Evolutionary conservation across 1,140 invertebrate species (phyloP).

Genomic region (Pseudomyrmex dendroicus): DNA sequence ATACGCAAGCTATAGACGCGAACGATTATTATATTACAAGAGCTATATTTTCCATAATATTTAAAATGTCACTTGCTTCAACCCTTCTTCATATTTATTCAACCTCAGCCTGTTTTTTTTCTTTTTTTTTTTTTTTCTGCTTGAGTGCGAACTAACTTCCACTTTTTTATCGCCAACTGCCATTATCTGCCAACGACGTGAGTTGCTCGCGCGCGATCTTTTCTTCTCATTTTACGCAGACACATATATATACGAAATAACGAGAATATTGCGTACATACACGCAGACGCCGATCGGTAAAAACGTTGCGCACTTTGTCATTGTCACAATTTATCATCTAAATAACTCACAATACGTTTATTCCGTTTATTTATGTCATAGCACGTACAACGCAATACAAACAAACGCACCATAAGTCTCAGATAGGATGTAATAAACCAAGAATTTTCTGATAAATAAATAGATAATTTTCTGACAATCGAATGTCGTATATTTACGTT

Average conservation of each 20-base stretch:
- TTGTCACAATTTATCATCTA: not conserved
- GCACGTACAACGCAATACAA: too few relatives aligned
- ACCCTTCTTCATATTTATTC: slow-evolving; percentile 24
- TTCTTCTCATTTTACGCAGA: slow-evolving; percentile 14
- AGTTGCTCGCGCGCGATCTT: slow-evolving; percentile 39
- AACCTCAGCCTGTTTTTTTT: not conserved
- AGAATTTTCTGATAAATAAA: too few relatives aligned
- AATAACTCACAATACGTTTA: slow-evolving; percentile 51
- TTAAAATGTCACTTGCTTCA: slow-evolving; percentile 2
- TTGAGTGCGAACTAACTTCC: slow-evolving; percentile 31
- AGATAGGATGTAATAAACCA: too few relatives aligned
- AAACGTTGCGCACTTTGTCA: slow-evolving; percentile 35
- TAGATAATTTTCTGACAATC: too few relatives aligned
- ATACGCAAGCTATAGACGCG: not conserved
- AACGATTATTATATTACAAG: not conserved
- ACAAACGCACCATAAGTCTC: too few relatives aligned
- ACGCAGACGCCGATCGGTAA: slow-evolving; percentile 4
- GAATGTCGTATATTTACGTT: too few relatives aligned
- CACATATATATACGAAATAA: not conserved
- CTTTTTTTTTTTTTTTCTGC: too few relatives aligned
- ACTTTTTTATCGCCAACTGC: slow-evolving; percentile 15
- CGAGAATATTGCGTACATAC: not conserved
- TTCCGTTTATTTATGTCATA: slow-evolving; percentile 46
- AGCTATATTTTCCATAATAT: not conserved
- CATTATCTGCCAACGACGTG: slow-evolving; percentile 49